phyloP scores from a whole-genome alignment of 2,113 vertebrate genomes.

The Trinectes maculatus region DNA sequence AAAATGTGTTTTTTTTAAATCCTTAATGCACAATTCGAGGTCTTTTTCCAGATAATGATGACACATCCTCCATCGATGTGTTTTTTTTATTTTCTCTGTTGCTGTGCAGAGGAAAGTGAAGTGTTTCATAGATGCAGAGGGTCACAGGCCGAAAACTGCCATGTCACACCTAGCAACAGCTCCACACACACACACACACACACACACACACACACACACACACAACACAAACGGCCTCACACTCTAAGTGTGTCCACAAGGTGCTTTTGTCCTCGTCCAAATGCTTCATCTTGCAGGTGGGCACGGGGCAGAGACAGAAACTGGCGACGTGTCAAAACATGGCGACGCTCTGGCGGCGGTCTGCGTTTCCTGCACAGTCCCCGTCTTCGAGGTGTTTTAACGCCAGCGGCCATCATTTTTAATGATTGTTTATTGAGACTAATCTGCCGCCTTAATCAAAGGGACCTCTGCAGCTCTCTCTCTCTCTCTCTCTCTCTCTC shows the following conservation, averaged over 20 bases:
- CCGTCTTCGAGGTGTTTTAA: slow-evolving; percentile 49
- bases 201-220: neutral
- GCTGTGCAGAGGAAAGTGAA: slow-evolving; percentile 4
- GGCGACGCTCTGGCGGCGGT: slow-evolving; percentile 2
- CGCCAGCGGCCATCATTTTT: slow-evolving; percentile 70
- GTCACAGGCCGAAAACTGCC: slow-evolving; percentile 28
- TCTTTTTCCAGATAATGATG: slow-evolving; percentile 16
- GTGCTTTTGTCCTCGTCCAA: slow-evolving; percentile 34
- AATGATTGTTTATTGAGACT: slow-evolving; percentile 75
- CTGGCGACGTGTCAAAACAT: slow-evolving; percentile 33
- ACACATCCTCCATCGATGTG: neutral
- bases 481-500: too few relatives aligned
- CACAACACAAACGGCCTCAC: slow-evolving; percentile 15
- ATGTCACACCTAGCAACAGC: slow-evolving; percentile 22
- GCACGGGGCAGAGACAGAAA: slow-evolving; percentile 26
- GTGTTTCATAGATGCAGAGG: neutral
- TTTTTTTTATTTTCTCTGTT: neutral
- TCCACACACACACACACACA: neutral
- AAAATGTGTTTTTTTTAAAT: slow-evolving; percentile 9
- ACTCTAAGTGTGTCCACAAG: slow-evolving; percentile 27
- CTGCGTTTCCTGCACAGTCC: slow-evolving; percentile 33
- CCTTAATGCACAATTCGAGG: neutral
- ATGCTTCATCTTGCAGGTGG: slow-evolving; percentile 40
- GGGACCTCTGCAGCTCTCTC: slow-evolving; percentile 62
- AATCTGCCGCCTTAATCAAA: slow-evolving; percentile 72